Base-by-base conservation (phyloP, 2,888 invertebrate genomes). In the Plusia festucae region DNA sequence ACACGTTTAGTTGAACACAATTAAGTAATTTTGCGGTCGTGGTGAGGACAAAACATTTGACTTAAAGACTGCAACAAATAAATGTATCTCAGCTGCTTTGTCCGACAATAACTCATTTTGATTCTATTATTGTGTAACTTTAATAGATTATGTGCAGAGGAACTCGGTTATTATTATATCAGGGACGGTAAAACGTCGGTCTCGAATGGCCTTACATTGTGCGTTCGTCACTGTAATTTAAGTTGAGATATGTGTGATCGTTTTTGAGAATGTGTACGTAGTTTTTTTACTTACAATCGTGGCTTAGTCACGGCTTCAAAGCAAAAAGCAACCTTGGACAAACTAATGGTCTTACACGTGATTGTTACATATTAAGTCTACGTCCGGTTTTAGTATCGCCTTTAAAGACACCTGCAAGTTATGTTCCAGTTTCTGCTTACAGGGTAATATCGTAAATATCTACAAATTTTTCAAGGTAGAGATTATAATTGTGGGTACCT, bases 241-340 rank as follows among this genome's bases (percentile, higher is more conserved):
- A 69, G 63, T 60, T 55, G 55, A 60, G 51, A 61, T 40, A 40
- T 53, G 70, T 70, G 68, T 67, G 64, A 68, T 66, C 73, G 57
- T 68, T 81, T 78, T 78, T 56, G 67, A 70, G 32, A 69, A 67
- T 70, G 55, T 55, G 60, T 67, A 68, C 62, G 53, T n/a, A 61
- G 63, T 51, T 69, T 79, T 79, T 74, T 71, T 78, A 67, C 65
- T 27, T 59, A 57, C 59, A 74, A 52, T 60, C 55, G 62, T 44
- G 68, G 56, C 83, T 93, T 90, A 93, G 93, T 93, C 91, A 93
- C 85, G 90, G 85, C 80, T 86, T 79, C 77, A 68, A 74, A 74
- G 89, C 92, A 93, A 93, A 93, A 93, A 93, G 85, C 78, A 89
- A 82, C 93, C 93, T 94, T 93, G 92, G 82, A 83, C 76, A 81